Evolutionary conservation across 2,797 vertebrate species (phyloP).

Genomic region (Acridotheres tristis): DNA sequence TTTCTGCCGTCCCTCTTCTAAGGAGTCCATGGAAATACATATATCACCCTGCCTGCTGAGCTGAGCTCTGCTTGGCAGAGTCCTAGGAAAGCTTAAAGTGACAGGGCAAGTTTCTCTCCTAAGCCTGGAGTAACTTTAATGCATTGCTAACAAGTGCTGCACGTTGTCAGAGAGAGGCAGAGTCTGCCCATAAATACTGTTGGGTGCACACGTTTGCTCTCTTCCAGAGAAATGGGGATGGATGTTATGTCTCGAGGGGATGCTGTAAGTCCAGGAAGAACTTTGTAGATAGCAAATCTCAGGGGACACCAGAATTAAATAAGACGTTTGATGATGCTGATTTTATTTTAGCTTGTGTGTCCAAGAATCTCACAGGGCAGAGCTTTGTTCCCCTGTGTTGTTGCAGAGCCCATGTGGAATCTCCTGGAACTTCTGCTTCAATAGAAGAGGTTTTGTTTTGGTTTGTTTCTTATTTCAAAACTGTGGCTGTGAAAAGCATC

Average conservation of each 20-base stretch:
- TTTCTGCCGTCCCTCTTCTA: not conserved
- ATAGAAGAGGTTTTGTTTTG: not conserved
- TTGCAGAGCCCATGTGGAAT: not conserved
- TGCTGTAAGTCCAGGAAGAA: not conserved
- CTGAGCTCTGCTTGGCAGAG: not conserved
- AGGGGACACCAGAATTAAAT: not conserved
- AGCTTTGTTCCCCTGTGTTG: not conserved
- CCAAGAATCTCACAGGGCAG: not conserved
- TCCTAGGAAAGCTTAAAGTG: not conserved
- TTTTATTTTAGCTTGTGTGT: not conserved
- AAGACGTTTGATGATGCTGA: not conserved
- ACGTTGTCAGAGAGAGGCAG: not conserved
- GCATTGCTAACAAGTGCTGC: not conserved
- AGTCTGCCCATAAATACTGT: fast-evolving
- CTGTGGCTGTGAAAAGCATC: not conserved
- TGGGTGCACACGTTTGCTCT: not conserved
- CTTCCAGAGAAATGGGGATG: not conserved
- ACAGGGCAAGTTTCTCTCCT: not conserved
- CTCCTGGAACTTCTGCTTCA: not conserved
- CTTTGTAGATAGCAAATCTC: not conserved
- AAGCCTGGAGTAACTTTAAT: not conserved
- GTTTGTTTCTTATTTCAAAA: not conserved
- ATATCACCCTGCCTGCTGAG: not conserved
- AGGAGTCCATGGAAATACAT: not conserved
- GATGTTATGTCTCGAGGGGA: not conserved